A percentile compares a stretch with the other conserved stretches of the same genome.
Conservation (phyloP, 2,797 vertebrate genomes). For the Sebastes glaucus region DNA sequence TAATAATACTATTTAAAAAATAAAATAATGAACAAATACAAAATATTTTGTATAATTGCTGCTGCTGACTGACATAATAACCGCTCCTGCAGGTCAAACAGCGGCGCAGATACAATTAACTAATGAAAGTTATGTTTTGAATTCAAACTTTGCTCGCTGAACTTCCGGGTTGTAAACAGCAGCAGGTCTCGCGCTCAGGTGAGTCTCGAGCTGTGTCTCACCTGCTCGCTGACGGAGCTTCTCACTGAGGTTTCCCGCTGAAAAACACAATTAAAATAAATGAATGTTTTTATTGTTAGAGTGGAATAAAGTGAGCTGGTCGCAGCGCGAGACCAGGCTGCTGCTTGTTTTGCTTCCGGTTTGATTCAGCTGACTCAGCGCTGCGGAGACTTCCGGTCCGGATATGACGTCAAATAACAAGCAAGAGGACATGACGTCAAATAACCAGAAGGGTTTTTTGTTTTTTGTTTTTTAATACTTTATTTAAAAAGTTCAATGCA, state of each 20-base stretch:
- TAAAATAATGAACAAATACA: background rate
- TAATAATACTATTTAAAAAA: background rate
- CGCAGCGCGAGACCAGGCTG: background rate
- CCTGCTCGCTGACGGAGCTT: background rate
- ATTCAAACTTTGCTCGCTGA: background rate
- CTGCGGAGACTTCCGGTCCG: background rate
- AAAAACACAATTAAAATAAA: too few relatives aligned
- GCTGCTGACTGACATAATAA: accelerated
- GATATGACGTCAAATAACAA: background rate
- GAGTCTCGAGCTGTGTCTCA: background rate
- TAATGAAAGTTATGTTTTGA: background rate
- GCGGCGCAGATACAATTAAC: background rate
- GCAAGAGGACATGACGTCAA: background rate
- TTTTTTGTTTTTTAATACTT: too few relatives aligned
- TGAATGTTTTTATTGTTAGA: background rate
- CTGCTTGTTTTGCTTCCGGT: slow-evolving; percentile 48
- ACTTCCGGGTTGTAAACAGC: slow-evolving; percentile 38
- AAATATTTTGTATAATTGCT: background rate
- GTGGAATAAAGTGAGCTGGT: background rate
- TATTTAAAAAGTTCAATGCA: too few relatives aligned
- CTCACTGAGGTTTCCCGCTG: background rate
- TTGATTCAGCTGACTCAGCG: slow-evolving; percentile 50
- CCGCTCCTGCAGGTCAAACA: background rate
- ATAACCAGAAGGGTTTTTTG: background rate
- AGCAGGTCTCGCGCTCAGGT: background rate